A percentile compares a stretch with the other conserved stretches of the same genome.
These are phyloP conservation scores for Colostygia pectinataria DNA, from an alignment of 2,888 invertebrate species.

Conservation along the genomic window DNA sequence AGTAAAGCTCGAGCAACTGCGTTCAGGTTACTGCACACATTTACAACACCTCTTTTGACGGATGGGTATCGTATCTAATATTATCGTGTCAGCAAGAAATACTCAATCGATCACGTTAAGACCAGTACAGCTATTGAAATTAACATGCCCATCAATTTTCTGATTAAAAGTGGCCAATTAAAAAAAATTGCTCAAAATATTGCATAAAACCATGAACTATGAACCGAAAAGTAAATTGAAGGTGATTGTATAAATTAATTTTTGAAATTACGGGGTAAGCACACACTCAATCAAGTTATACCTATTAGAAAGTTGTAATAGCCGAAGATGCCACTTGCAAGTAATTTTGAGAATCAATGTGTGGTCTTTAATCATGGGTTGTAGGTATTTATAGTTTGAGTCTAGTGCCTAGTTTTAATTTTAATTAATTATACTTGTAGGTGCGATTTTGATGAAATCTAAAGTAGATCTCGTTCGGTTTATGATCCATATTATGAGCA, in stretches of 20 bases:
- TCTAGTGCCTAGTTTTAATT: conserved; percentile 16
- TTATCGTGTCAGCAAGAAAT: conserved; percentile 26
- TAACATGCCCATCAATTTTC: conserved; percentile 39
- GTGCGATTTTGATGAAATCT: conserved; percentile 16
- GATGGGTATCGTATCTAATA: conserved; percentile 27
- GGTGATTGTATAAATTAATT: conserved; percentile 53
- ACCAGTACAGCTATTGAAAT: conserved; percentile 38
- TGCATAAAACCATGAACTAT: conserved; percentile 56
- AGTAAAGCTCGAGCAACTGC: too few species aligned
- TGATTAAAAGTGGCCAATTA: conserved; percentile 51
- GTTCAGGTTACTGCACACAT: too few species aligned
- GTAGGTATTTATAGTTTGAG: background rate
- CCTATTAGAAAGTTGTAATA: conserved; percentile 52
- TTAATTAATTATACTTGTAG: conserved; percentile 17
- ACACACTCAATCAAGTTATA: conserved; percentile 48
- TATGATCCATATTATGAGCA: conserved; percentile 16
- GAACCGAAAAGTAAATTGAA: conserved; percentile 56
- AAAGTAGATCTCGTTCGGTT: conserved; percentile 20
- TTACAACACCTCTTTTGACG: conserved; percentile 33
- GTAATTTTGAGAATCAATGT: conserved; percentile 14
- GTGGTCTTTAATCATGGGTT: conserved; percentile 8
- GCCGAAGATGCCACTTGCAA: conserved; percentile 30
- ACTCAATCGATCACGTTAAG: conserved; percentile 27
- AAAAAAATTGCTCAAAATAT: conserved; percentile 48
- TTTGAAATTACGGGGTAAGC: conserved; percentile 49